These are phyloP conservation scores for Drosophila arizonae DNA, from an alignment of 1,140 invertebrate species.

Conservation along the genomic window DNA sequence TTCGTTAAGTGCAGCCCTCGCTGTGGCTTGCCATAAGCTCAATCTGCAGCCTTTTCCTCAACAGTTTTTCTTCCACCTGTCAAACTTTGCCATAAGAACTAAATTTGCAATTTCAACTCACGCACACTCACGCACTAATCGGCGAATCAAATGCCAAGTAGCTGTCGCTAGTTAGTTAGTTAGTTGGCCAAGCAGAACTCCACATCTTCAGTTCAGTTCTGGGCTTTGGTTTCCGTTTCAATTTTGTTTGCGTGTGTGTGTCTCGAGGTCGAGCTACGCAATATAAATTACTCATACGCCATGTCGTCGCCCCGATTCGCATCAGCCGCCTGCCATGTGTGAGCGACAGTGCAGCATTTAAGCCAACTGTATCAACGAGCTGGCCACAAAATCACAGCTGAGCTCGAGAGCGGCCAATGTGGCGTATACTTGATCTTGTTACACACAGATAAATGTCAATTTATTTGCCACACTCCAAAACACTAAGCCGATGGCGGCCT, in stretches of 20 bases:
- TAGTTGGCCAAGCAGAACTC: not conserved
- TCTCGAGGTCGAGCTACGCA: slow-evolving; percentile 38
- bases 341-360: slow-evolving; percentile 30
- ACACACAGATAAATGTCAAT: slow-evolving; percentile 79
- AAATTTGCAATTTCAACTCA: slow-evolving; percentile 49
- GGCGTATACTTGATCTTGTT: slow-evolving; percentile 80
- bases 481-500: slow-evolving; percentile 65
- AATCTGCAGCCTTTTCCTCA: slow-evolving; percentile 13
- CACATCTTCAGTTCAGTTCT: slow-evolving; percentile 5
- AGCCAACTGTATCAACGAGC: slow-evolving; percentile 33
- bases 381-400: slow-evolving; percentile 47
- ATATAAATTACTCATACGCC: slow-evolving; percentile 49
- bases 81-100: slow-evolving; percentile 36
- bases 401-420: slow-evolving; percentile 45
- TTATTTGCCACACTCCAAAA: slow-evolving; percentile 78
- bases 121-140: slow-evolving; percentile 38
- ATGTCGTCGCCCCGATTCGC: slow-evolving; percentile 31
- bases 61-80: slow-evolving; percentile 13
- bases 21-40: slow-evolving; percentile 6
- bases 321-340: slow-evolving; percentile 30
- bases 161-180: slow-evolving; percentile 50
- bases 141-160: slow-evolving; percentile 70
- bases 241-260: slow-evolving; percentile 42
- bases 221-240: slow-evolving; percentile 50
- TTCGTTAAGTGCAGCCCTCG: slow-evolving; percentile 24